Evolutionary conservation across 53 echinoderm and acorn worm genomes (phyloP), one percentile per base, ranked within the genome.

Genomic region (Stichopus horrens): DNA sequence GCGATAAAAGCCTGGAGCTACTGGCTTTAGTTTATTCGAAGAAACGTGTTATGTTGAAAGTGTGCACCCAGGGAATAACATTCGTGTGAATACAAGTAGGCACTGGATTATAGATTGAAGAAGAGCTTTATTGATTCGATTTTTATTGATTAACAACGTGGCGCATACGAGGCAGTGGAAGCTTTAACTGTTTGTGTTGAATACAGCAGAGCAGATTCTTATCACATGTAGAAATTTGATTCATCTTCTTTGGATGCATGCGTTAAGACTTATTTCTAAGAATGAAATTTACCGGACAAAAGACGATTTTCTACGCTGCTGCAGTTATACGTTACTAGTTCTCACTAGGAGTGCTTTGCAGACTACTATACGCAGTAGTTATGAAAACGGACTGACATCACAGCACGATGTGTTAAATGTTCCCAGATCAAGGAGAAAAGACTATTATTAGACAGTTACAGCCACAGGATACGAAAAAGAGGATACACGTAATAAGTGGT

Each of bases 81-180:
- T 71, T 71, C 71, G 19, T 71, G 71, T 13, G 20, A 71, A 71
- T 6, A 71, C 71, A 18, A n/a, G 71, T 71, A 71, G 19, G 71
- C 4, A 16, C 18, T 18, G 71, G 71, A 71, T 71, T 71, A 71
- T 71, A 18, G 71, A 16, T 21, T 71, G 71, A 71, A 71, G 71
- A 9, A 59, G 59, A 71, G 16, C 71, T 71, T 71, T 71, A 71
- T 71, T 71, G 71, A 13, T 71, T 71, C 71, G 71, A 71, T 71
- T 71, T 71, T 71, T 71, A 71, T 71, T 71, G 71, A 71, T 71
- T 71, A 71, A 16, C 71, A 71, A 71, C 71, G 71, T 18, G 19
- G 6, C 6, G 71, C 18, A 71, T 71, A 71, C 7, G 6, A 71
- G 7, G 37, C 37, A 37, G 71, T 71, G 19, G 71, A 71, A 71